These are phyloP conservation scores for Kradibia gibbosae DNA, from an alignment of 1,140 invertebrate genomes.

Conservation along the genomic window DNA sequence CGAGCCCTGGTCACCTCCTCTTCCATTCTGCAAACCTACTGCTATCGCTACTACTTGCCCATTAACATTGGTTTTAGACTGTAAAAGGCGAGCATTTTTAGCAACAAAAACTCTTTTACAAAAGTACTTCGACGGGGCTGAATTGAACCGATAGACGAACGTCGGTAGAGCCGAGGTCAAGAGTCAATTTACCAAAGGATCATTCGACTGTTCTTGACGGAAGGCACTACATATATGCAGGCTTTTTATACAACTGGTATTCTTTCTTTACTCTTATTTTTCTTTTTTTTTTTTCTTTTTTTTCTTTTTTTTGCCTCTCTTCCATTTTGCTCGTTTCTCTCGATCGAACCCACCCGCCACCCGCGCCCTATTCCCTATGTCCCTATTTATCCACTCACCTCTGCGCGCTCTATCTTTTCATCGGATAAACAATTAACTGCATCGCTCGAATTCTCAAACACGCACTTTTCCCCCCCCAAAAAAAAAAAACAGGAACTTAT, in stretches of 20 bases:
- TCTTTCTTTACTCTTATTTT: not conserved
- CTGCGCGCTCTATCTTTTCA: not conserved
- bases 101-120: conserved; percentile 49
- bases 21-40: not conserved
- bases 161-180: conserved; percentile 33
- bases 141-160: conserved; percentile 12
- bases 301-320: not conserved
- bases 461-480: not conserved
- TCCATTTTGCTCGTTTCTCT: too few species aligned
- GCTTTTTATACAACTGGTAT: not conserved
- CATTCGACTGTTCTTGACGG: conserved; percentile 37
- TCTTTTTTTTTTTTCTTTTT: conserved; percentile 12
- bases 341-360: not conserved
- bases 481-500: conserved; percentile 15
- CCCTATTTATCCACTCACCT: not conserved
- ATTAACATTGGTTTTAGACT: conserved; percentile 40
- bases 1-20: not conserved
- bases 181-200: conserved; percentile 51
- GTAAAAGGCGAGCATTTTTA: conserved; percentile 45
- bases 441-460: not conserved
- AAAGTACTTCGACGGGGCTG: conserved; percentile 40
- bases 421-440: not conserved
- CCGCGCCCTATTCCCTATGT: not conserved
- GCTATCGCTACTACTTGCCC: conserved; percentile 15
- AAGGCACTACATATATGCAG: conserved; percentile 32